Evolutionary conservation across 2,888 invertebrate species (phyloP).

Genomic region (Seladonia tumulorum): DNA sequence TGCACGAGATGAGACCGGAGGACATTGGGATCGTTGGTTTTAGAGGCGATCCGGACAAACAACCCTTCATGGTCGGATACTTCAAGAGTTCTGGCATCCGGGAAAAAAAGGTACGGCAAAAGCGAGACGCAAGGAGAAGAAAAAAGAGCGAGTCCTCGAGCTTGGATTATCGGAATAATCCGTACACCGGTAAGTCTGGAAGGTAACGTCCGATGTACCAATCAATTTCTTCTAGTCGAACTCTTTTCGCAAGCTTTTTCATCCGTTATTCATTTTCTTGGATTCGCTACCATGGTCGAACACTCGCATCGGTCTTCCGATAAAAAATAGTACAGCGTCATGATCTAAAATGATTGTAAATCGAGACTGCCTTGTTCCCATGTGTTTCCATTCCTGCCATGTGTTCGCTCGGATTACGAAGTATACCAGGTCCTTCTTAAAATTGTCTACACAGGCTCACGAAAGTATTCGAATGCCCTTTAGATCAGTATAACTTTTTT

Average conservation of each 20-base stretch:
- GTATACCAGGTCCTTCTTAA: too few species aligned
- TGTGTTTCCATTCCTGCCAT: too few species aligned
- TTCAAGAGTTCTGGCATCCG: conserved; percentile 88
- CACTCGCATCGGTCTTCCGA: not conserved
- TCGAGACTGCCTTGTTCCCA: not conserved
- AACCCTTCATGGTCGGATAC: conserved; percentile 97
- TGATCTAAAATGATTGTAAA: not conserved
- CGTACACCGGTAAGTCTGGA: conserved; percentile 85
- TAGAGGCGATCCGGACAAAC: conserved; percentile 91
- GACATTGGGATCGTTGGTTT: conserved; percentile 93
- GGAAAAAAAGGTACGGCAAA: conserved; percentile 86
- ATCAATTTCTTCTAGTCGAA: conserved; percentile 18
- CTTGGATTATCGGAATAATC: conserved; percentile 86
- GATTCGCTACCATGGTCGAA: not conserved
- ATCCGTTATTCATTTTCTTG: not conserved
- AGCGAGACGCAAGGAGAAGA: conserved; percentile 86
- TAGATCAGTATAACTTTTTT: too few species aligned
- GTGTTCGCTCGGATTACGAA: too few species aligned
- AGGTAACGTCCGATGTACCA: conserved; percentile 36
- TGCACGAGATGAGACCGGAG: conserved; percentile 92
- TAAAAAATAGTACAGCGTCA: not conserved
- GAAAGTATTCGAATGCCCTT: too few species aligned
- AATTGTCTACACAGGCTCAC: too few species aligned
- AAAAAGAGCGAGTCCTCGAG: conserved; percentile 84
- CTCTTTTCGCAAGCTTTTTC: not conserved